Evolutionary conservation across 2,888 invertebrate species (phyloP).

Genomic region (Chloroclystis v-ata): DNA sequence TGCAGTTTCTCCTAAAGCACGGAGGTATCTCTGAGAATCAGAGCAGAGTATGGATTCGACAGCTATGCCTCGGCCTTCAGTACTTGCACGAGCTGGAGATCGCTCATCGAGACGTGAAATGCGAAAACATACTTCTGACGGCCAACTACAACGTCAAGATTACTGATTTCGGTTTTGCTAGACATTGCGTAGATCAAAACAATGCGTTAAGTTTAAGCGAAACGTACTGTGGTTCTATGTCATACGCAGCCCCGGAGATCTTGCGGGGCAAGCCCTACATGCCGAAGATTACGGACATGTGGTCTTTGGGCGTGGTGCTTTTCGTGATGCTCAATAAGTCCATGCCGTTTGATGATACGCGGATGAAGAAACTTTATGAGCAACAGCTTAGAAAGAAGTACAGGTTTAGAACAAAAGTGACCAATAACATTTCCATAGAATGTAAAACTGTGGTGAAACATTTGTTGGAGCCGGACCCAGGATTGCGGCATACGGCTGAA

Average conservation of each 20-base stretch:
- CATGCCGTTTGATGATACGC: slow-evolving; percentile 90
- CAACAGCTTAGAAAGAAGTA: slow-evolving; percentile 80
- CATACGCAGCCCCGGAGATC: slow-evolving; percentile 93
- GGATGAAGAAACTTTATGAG: slow-evolving; percentile 84
- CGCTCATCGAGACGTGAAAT: slow-evolving; percentile 88
- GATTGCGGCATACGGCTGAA: slow-evolving; percentile 75
- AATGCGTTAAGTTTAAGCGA: slow-evolving; percentile 78
- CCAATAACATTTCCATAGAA: slow-evolving; percentile 75
- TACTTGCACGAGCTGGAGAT: slow-evolving; percentile 86
- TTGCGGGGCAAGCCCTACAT: slow-evolving; percentile 85
- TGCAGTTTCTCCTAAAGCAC: slow-evolving; percentile 83
- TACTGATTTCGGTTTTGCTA: slow-evolving; percentile 90
- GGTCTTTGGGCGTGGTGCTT: slow-evolving; percentile 88
- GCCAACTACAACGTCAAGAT: slow-evolving; percentile 86
- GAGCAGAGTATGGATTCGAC: slow-evolving; percentile 83
- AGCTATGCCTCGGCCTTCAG: slow-evolving; percentile 82
- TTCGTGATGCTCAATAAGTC: slow-evolving; percentile 90
- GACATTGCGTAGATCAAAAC: slow-evolving; percentile 58
- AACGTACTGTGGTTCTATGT: slow-evolving; percentile 91
- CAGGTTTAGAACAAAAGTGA: slow-evolving; percentile 80
- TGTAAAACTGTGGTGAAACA: slow-evolving; percentile 80
- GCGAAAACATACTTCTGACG: slow-evolving; percentile 87
- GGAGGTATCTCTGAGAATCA: slow-evolving; percentile 84
- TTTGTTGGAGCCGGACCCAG: slow-evolving; percentile 84
- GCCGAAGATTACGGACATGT: slow-evolving; percentile 86